These are phyloP conservation scores for Eupithecia centaureata DNA, from an alignment of 2,888 invertebrate species.

Conservation along the genomic window DNA sequence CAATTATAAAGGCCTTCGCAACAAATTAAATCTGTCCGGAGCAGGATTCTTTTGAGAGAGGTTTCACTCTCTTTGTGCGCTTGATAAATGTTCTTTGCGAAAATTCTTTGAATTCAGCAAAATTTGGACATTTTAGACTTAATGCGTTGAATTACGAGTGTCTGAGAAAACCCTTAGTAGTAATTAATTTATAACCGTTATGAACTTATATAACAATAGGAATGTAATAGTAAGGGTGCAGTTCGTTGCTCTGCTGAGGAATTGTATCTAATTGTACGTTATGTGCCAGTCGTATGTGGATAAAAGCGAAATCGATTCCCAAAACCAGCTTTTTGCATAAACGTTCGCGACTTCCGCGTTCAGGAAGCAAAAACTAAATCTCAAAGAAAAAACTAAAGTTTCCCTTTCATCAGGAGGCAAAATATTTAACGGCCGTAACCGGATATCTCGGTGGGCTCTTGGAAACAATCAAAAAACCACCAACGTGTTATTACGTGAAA, in stretches of 20 bases:
- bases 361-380: slow-evolving; percentile 76
- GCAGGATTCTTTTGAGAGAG: slow-evolving; percentile 83
- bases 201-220: slow-evolving; percentile 60
- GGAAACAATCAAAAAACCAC: slow-evolving; percentile 83
- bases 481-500: slow-evolving; percentile 83
- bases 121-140: slow-evolving; percentile 71
- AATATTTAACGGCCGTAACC: slow-evolving; percentile 84
- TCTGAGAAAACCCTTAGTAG: slow-evolving; percentile 56
- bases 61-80: slow-evolving; percentile 83
- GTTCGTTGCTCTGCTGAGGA: slow-evolving; percentile 60
- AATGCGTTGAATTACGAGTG: slow-evolving; percentile 73
- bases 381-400: slow-evolving; percentile 78
- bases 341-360: slow-evolving; percentile 79
- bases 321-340: slow-evolving; percentile 80
- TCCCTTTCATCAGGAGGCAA: slow-evolving; percentile 82
- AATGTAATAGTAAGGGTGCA: slow-evolving; percentile 59
- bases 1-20: slow-evolving; percentile 85
- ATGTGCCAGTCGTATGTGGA: slow-evolving; percentile 58
- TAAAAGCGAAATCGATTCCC: slow-evolving; percentile 78
- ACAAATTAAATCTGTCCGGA: slow-evolving; percentile 84
- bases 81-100: slow-evolving; percentile 82
- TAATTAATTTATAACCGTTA: slow-evolving; percentile 53
- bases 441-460: slow-evolving; percentile 78
- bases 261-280: slow-evolving; percentile 78
- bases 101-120: slow-evolving; percentile 79